Evolutionary conservation across 1,140 invertebrate genomes (phyloP).

Genomic region (Aphaenogaster rudis): DNA sequence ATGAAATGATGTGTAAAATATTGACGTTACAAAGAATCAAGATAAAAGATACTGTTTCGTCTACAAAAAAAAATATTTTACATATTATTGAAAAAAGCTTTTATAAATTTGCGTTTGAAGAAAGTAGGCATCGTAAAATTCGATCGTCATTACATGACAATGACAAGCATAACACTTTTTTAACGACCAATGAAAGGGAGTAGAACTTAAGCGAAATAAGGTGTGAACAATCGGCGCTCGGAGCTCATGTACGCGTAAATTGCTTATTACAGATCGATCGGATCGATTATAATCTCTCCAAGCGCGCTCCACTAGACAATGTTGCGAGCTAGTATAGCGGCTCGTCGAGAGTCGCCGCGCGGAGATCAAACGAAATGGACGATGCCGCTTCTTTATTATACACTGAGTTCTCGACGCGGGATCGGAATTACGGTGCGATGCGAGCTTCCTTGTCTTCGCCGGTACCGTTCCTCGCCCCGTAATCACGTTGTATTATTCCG

Average conservation of each 20-base stretch:
- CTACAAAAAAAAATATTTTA: not conserved
- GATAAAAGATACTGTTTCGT: not conserved
- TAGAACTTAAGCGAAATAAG: not conserved
- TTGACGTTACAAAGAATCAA: not conserved
- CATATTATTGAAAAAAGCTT: not conserved
- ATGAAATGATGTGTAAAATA: not conserved
- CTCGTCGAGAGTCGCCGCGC: constrained; percentile 7
- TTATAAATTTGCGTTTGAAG: not conserved
- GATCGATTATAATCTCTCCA: constrained; percentile 31
- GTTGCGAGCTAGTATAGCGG: not conserved
- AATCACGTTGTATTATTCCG: constrained; percentile 52
- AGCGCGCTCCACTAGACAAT: constrained; percentile 28
- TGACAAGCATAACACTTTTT: not conserved
- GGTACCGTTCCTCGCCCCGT: constrained; percentile 46
- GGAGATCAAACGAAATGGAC: constrained; percentile 51
- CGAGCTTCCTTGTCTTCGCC: constrained; percentile 51
- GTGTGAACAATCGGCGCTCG: not conserved
- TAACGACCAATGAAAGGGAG: not conserved
- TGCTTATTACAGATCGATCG: constrained; percentile 24
- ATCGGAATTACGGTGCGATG: constrained; percentile 43
- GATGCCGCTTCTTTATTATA: constrained; percentile 57
- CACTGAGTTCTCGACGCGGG: constrained; percentile 25
- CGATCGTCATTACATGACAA: not conserved
- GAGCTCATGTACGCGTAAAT: constrained; percentile 7
- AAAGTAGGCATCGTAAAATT: not conserved